Percentiles rank a stretch among this genome's conserved stretches.
phyloP scores from a whole-genome alignment of 1,140 invertebrate genomes.

The Monochamus saltuarius region DNA sequence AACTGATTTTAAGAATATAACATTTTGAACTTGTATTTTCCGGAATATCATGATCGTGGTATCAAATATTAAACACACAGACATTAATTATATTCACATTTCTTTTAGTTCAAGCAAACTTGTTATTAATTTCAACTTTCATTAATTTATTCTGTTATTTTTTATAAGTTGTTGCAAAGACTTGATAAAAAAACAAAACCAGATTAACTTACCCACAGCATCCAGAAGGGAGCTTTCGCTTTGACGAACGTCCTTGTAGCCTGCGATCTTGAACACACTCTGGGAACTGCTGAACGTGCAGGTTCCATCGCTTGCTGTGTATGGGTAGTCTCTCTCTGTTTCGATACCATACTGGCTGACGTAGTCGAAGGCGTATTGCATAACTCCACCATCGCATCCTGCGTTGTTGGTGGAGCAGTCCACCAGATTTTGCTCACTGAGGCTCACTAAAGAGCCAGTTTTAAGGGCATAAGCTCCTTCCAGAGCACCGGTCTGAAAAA shows the following conservation, averaged over 20 bases:
- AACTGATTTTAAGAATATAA: neutral
- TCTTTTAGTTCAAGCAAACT: neutral
- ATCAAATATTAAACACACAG: too few relatives aligned
- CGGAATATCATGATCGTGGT: too few relatives aligned
- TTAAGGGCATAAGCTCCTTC: slow-evolving; percentile 93
- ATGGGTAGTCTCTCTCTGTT: slow-evolving; percentile 63
- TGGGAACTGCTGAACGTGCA: slow-evolving; percentile 13
- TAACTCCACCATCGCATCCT: slow-evolving; percentile 68
- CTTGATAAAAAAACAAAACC: too few relatives aligned
- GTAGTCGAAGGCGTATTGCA: slow-evolving; percentile 63
- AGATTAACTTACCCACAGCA: slow-evolving; percentile 61
- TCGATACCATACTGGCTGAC: slow-evolving; percentile 69
- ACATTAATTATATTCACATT: too few relatives aligned
- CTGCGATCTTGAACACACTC: slow-evolving; percentile 37
- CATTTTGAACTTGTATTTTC: too few relatives aligned
- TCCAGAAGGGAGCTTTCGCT: slow-evolving; percentile 67
- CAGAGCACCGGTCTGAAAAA: slow-evolving; percentile 79
- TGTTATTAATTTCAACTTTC: neutral
- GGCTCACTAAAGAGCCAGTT: slow-evolving; percentile 77
- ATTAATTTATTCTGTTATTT: slow-evolving; percentile 39
- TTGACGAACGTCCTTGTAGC: slow-evolving; percentile 59
- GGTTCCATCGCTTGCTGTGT: slow-evolving; percentile 51
- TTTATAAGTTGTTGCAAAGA: too few relatives aligned
- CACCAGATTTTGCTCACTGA: slow-evolving; percentile 96
- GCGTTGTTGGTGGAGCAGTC: slow-evolving; percentile 74